phyloP scores from a whole-genome alignment of 2,888 invertebrate genomes.

The Aspidiotus destructor region DNA sequence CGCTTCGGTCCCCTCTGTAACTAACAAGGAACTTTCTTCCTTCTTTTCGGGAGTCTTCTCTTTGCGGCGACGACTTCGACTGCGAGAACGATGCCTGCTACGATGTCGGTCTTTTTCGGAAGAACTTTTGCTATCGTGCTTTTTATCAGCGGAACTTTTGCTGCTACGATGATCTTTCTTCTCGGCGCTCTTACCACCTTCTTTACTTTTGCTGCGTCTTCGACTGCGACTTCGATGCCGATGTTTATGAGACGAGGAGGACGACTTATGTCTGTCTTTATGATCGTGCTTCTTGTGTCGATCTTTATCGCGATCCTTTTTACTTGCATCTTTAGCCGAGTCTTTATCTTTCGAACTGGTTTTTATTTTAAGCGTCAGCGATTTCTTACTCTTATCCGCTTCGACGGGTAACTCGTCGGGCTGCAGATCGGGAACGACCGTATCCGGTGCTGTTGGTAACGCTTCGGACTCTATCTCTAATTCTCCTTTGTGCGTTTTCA shows the following conservation, averaged over 20 bases:
- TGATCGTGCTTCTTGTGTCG: constrained; percentile 21
- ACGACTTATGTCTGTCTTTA: constrained; percentile 14
- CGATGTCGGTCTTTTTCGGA: neutral
- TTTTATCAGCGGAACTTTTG: neutral
- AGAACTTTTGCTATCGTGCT: neutral
- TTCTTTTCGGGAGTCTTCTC: neutral
- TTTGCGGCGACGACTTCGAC: constrained; percentile 11
- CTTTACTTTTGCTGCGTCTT: neutral
- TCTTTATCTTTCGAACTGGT: constrained; percentile 36
- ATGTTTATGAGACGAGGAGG: constrained; percentile 18
- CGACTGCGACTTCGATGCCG: constrained; percentile 22
- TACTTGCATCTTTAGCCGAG: constrained; percentile 35
- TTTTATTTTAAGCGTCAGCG: constrained; percentile 24
- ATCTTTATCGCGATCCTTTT: constrained; percentile 31
- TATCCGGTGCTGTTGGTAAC: constrained; percentile 43
- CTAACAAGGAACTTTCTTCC: neutral
- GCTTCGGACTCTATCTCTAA: constrained; percentile 44
- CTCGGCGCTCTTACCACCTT: neutral
- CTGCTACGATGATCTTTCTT: neutral
- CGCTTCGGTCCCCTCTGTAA: neutral
- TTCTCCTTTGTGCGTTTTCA: constrained; percentile 91
- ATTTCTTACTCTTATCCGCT: constrained; percentile 23
- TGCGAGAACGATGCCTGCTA: neutral
- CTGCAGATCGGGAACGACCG: constrained; percentile 34
- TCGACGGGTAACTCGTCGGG: constrained; percentile 27